Percentiles rank a stretch among this genome's conserved stretches.
Evolutionary conservation across 2,113 vertebrate species (phyloP).

Genomic region (Dicrurus megarhynchus): DNA sequence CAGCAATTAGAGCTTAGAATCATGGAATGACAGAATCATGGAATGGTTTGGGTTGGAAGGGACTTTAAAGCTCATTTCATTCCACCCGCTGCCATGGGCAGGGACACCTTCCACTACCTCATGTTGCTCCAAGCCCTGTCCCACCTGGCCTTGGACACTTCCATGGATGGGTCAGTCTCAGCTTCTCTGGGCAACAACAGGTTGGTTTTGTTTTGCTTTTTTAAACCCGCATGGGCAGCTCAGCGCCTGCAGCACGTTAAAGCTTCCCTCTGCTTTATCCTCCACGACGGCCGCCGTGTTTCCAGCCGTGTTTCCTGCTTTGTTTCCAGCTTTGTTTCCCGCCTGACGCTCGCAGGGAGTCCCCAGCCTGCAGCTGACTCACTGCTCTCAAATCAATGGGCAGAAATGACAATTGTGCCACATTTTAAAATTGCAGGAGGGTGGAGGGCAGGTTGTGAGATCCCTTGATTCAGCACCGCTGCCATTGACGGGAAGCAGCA

Average conservation of each 20-base stretch:
- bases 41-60: not conserved
- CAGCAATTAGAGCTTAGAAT: not conserved
- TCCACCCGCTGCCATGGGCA: not conserved
- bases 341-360: not conserved
- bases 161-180: not conserved
- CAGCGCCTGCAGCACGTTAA: accelerated
- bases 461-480: not conserved
- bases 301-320: not conserved
- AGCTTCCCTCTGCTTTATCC: not conserved
- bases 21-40: not conserved
- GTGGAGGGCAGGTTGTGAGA: not conserved
- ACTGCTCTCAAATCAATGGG: not conserved
- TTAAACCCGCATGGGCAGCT: not conserved
- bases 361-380: not conserved
- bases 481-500: not conserved
- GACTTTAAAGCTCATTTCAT: not conserved
- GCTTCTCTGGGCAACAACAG: not conserved
- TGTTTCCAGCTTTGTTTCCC: not conserved
- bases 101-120: not conserved
- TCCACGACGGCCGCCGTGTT: not conserved
- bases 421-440: not conserved
- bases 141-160: not conserved
- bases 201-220: not conserved
- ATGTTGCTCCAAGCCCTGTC: not conserved
- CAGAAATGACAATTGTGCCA: not conserved